phyloP scores from a whole-genome alignment of 2,113 vertebrate genomes.

The Chaetura pelagica region DNA sequence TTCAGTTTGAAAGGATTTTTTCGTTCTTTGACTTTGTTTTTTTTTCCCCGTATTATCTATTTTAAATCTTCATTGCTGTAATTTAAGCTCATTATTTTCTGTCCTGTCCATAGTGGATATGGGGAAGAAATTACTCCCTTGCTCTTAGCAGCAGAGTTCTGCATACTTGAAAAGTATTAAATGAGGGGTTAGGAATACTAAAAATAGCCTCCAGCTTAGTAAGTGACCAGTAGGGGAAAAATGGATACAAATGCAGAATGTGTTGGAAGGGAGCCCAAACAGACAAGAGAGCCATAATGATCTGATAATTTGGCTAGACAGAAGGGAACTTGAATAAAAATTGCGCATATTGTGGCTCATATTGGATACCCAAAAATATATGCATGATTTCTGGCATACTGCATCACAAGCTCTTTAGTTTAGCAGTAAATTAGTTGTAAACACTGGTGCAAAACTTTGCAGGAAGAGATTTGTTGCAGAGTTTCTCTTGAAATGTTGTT shows the following conservation, averaged over 20 bases:
- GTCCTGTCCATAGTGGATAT: neutral
- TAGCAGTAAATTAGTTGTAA: slow-evolving; percentile 27
- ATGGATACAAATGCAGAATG: neutral
- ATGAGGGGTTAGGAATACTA: neutral
- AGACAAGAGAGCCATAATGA: neutral
- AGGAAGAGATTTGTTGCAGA: neutral
- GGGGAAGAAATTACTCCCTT: neutral
- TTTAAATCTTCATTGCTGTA: neutral
- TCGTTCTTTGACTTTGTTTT: neutral
- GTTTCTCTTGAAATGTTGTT: neutral
- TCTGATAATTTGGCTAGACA: slow-evolving; percentile 50
- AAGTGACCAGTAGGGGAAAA: slow-evolving; percentile 26
- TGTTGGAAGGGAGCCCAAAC: slow-evolving; percentile 9
- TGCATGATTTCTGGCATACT: neutral
- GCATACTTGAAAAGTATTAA: neutral
- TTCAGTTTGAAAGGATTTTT: neutral
- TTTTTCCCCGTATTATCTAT: neutral
- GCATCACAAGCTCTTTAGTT: slow-evolving; percentile 23
- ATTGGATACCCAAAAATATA: slow-evolving; percentile 13
- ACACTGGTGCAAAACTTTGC: neutral
- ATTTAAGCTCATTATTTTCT: neutral
- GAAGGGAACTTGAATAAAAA: slow-evolving; percentile 53
- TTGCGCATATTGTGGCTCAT: neutral
- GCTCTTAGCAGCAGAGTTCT: neutral
- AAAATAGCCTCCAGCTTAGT: slow-evolving; percentile 8